phyloP scores from a whole-genome alignment of 2,888 invertebrate genomes.

The Ceramica pisi region DNA sequence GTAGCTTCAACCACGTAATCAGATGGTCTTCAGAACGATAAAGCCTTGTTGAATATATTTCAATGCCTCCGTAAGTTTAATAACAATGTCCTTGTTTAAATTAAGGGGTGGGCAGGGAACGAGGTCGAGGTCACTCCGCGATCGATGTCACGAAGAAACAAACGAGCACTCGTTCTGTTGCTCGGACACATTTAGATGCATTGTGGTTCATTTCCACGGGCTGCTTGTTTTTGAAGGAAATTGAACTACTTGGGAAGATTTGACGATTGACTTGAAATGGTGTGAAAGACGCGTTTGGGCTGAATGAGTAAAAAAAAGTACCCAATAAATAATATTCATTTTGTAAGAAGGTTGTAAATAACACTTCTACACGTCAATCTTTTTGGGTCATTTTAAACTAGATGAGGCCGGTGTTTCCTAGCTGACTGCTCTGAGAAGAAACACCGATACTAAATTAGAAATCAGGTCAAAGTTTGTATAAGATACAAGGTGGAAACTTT shows the following conservation, averaged over 20 bases:
- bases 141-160: slow-evolving; percentile 43
- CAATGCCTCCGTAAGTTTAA: slow-evolving; percentile 27
- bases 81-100: slow-evolving; percentile 32
- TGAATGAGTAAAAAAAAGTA: too few species aligned
- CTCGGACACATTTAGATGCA: slow-evolving; percentile 21
- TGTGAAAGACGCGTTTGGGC: too few species aligned
- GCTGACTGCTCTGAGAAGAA: too few species aligned
- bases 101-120: slow-evolving; percentile 28
- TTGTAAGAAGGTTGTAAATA: too few species aligned
- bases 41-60: slow-evolving; percentile 9
- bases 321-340: too few species aligned
- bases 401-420: too few species aligned
- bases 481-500: too few species aligned
- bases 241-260: neutral
- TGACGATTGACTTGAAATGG: neutral
- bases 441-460: too few species aligned
- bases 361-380: too few species aligned
- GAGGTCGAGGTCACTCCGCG: slow-evolving; percentile 33
- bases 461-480: too few species aligned
- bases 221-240: neutral
- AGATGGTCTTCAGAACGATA: neutral
- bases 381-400: too few species aligned
- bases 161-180: slow-evolving; percentile 10
- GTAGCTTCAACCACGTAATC: neutral
- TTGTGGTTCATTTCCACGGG: slow-evolving; percentile 16